phyloP scores from a whole-genome alignment of 2,888 invertebrate species.

The Pristionchus fissidentatus region DNA sequence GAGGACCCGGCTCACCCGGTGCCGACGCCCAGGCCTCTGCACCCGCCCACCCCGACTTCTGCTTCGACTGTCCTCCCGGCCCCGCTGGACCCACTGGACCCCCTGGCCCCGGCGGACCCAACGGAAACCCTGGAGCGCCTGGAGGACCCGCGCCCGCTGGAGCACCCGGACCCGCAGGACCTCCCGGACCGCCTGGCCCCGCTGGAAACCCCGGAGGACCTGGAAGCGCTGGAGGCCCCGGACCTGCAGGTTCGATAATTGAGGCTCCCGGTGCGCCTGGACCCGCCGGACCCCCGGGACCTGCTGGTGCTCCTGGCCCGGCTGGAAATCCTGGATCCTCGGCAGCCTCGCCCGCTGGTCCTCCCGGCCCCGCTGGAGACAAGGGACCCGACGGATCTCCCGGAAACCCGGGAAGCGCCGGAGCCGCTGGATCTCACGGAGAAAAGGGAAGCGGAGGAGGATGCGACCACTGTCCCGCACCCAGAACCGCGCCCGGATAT shows the following conservation, averaged over 20 bases:
- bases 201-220: slow-evolving; percentile 44
- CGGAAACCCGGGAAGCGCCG: slow-evolving; percentile 28
- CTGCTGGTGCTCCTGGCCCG: slow-evolving; percentile 42
- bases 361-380: slow-evolving; percentile 44
- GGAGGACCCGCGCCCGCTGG: slow-evolving; percentile 11
- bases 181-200: slow-evolving; percentile 44
- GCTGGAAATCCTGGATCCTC: slow-evolving; percentile 46
- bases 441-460: slow-evolving; percentile 42
- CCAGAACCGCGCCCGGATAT: slow-evolving; percentile 45
- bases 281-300: slow-evolving; percentile 42
- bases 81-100: slow-evolving; percentile 44
- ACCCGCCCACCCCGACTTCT: slow-evolving; percentile 44
- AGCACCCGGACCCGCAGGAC: slow-evolving; percentile 29
- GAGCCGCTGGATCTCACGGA: slow-evolving; percentile 22
- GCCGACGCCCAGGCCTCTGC: slow-evolving; percentile 23
- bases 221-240: slow-evolving; percentile 33
- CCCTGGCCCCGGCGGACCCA: slow-evolving; percentile 28
- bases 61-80: slow-evolving; percentile 44
- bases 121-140: slow-evolving; percentile 33
- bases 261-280: slow-evolving; percentile 40
- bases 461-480: slow-evolving; percentile 46
- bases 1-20: slow-evolving; percentile 38
- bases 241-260: slow-evolving; percentile 34
- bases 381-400: slow-evolving; percentile 44
- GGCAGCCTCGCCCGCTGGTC: background rate